Conservation (phyloP, 2,797 vertebrate genomes). For the Tokudaia tokunoshimensis region DNA sequence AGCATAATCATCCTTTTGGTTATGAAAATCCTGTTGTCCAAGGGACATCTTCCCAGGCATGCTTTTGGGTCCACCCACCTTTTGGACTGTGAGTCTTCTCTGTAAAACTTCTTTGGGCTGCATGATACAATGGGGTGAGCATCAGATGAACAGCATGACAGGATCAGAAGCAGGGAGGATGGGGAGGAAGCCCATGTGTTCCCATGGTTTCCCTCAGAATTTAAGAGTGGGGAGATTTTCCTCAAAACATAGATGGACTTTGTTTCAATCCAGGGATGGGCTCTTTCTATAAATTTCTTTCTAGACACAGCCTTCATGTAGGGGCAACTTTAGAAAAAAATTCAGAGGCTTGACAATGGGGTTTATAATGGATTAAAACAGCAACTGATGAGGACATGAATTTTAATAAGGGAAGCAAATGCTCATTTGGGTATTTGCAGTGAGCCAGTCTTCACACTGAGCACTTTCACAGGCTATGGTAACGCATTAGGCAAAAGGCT, state of each 20-base stretch:
- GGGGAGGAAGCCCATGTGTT: background rate
- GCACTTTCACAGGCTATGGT: background rate
- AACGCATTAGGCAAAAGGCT: background rate
- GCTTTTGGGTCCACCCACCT: constrained; percentile 75
- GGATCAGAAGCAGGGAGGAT: background rate
- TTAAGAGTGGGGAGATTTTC: background rate
- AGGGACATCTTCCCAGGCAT: background rate
- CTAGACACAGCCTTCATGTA: background rate
- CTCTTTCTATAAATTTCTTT: background rate
- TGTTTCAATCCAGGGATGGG: background rate
- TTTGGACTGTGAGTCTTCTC: constrained; percentile 83
- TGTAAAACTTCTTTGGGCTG: constrained; percentile 85
- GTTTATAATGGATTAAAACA: background rate
- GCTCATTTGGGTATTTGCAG: background rate
- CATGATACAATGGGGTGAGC: background rate
- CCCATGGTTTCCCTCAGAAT: background rate
- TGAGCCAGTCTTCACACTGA: background rate
- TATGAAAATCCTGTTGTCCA: background rate
- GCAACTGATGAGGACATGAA: background rate
- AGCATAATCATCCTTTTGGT: background rate
- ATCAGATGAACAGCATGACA: background rate
- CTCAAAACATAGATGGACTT: background rate
- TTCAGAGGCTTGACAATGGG: background rate
- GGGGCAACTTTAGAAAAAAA: constrained; percentile 23
- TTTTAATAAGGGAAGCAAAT: background rate